phyloP scores from a whole-genome alignment of 2,113 vertebrate genomes.

The Okapia johnstoni region DNA sequence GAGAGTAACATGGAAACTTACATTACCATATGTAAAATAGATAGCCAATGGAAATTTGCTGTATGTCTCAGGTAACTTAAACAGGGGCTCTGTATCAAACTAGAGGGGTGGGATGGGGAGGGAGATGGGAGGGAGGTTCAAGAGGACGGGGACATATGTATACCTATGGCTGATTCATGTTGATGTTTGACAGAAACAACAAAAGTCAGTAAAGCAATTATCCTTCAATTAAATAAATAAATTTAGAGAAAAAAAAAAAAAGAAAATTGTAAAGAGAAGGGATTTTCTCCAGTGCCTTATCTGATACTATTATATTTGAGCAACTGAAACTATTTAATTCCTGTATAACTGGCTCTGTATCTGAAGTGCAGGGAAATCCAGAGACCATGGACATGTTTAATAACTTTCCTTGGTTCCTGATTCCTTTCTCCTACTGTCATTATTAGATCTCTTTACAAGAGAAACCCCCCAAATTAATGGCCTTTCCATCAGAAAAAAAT shows the following conservation, averaged over 20 bases:
- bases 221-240: background rate
- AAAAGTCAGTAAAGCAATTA: background rate
- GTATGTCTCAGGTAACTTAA: background rate
- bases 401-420: background rate
- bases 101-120: background rate
- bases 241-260: background rate
- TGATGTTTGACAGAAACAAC: background rate
- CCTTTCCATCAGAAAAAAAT: constrained; percentile 29
- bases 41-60: background rate
- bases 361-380: background rate
- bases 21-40: background rate
- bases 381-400: background rate
- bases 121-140: background rate
- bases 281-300: background rate
- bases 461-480: background rate
- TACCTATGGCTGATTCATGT: background rate
- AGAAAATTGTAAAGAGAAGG: background rate
- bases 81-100: no score
- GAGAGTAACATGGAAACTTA: background rate
- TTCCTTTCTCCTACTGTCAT: background rate
- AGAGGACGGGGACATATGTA: background rate
- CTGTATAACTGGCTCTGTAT: background rate
- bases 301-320: background rate
- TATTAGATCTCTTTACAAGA: background rate
- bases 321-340: background rate